Evolutionary conservation across 2,113 vertebrate genomes (phyloP).

Genomic region (Epinephelus cyanopodus): DNA sequence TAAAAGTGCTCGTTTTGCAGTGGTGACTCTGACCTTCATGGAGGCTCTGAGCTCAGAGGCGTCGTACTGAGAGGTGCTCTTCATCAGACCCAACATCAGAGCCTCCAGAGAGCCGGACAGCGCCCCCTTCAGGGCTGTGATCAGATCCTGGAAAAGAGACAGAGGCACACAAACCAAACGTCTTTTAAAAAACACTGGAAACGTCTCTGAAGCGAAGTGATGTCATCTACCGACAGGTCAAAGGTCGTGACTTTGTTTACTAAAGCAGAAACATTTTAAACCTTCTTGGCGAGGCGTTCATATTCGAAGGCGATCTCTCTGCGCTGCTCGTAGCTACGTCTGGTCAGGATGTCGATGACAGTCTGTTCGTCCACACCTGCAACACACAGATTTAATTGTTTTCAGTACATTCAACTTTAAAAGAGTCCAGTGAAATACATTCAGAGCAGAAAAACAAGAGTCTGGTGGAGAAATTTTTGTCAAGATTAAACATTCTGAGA

Average conservation of each 20-base stretch:
- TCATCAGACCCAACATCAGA: constrained; percentile 93
- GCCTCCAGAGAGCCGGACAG: constrained; percentile 93
- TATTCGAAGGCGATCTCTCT: constrained; percentile 94
- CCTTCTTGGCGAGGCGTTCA: constrained; percentile 93
- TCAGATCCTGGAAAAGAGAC: constrained; percentile 77
- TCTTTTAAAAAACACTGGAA: neutral
- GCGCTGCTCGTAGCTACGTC: constrained; percentile 91
- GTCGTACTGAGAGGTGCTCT: constrained; percentile 93
- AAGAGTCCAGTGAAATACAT: too few relatives aligned
- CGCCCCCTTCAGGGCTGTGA: constrained; percentile 90
- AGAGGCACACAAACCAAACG: neutral
- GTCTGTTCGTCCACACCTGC: constrained; percentile 96
- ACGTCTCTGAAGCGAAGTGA: too few relatives aligned
- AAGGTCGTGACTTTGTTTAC: neutral
- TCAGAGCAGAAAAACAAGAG: too few relatives aligned
- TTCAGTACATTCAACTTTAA: neutral
- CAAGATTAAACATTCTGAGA: too few relatives aligned
- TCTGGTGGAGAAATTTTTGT: too few relatives aligned
- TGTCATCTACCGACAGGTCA: too few relatives aligned
- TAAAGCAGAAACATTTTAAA: constrained; percentile 60
- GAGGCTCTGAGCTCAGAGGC: constrained; percentile 91
- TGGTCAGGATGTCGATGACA: constrained; percentile 94
- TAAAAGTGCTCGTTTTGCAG: too few relatives aligned
- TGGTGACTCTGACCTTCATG: constrained; percentile 89
- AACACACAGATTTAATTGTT: neutral